A percentile compares a stretch with the other conserved stretches of the same genome.
Evolutionary conservation across 2,113 vertebrate genomes (phyloP).

Genomic region (Conger conger): DNA sequence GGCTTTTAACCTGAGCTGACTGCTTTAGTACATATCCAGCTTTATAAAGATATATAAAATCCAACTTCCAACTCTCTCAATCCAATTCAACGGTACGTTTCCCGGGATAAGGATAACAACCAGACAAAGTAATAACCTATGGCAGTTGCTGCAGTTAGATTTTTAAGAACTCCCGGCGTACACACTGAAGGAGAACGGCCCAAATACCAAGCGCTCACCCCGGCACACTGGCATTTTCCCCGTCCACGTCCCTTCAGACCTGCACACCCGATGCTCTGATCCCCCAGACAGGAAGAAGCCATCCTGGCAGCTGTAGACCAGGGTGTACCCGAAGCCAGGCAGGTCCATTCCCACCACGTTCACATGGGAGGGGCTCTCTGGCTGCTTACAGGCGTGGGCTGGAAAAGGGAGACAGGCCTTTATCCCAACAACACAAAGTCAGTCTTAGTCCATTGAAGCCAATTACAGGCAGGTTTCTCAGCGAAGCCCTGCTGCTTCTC

Average conservation of each 20-base stretch:
- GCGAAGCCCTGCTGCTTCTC: background rate
- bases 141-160: background rate
- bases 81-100: background rate
- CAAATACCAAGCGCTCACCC: slow-evolving; percentile 66
- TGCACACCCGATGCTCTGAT: slow-evolving; percentile 94
- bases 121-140: background rate
- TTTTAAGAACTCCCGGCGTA: background rate
- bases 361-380: slow-evolving; percentile 86
- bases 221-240: slow-evolving; percentile 96
- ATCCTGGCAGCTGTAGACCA: slow-evolving; percentile 93
- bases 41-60: background rate
- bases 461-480: background rate
- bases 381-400: slow-evolving; percentile 97
- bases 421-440: background rate
- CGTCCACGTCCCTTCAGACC: slow-evolving; percentile 93
- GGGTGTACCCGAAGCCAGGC: slow-evolving; percentile 88
- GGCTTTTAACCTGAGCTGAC: background rate
- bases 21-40: background rate
- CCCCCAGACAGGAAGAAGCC: slow-evolving; percentile 94
- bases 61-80: too few relatives aligned
- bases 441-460: background rate
- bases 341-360: slow-evolving; percentile 97
- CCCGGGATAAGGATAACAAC: background rate
- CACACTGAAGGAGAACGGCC: background rate
- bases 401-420: slow-evolving; percentile 31